A percentile compares a stretch with the other conserved stretches of the same genome.
Conservation (phyloP, 2,797 vertebrate species). For the Hybognathus amarus region DNA sequence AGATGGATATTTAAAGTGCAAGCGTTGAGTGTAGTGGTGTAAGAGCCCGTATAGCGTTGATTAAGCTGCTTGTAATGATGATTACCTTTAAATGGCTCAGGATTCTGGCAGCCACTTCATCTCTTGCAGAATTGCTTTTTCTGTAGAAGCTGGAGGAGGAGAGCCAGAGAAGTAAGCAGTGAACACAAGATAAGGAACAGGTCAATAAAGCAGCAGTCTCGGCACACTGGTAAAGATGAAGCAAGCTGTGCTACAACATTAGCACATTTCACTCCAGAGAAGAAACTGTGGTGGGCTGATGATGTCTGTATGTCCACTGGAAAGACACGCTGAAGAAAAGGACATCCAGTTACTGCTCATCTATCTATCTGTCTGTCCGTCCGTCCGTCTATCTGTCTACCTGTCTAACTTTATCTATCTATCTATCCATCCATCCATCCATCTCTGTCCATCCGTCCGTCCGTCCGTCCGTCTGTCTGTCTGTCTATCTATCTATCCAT, state of each 20-base stretch:
- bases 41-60: constrained; percentile 29
- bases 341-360: constrained; percentile 14
- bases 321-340: constrained; percentile 1
- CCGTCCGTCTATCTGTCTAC: too few relatives aligned
- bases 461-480: background rate
- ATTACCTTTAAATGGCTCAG: constrained; percentile 47
- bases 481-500: background rate
- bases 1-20: background rate
- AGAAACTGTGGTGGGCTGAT: constrained; percentile 34
- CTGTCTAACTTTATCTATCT: background rate
- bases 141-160: constrained; percentile 11
- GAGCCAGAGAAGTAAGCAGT: constrained; percentile 33
- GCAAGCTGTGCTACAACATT: constrained; percentile 42
- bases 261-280: constrained; percentile 42
- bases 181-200: constrained; percentile 10
- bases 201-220: constrained; percentile 39
- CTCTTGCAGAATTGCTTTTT: constrained; percentile 27
- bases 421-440: background rate
- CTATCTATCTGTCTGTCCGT: background rate
- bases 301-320: constrained; percentile 5
- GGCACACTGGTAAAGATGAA: constrained; percentile 33
- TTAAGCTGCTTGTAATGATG: constrained; percentile 42
- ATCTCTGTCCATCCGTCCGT: background rate
- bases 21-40: background rate
- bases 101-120: constrained; percentile 24